Percentiles rank a stretch among this genome's conserved stretches.
Conservation (phyloP, 2,888 invertebrate genomes). For the Pheosia tremula region DNA sequence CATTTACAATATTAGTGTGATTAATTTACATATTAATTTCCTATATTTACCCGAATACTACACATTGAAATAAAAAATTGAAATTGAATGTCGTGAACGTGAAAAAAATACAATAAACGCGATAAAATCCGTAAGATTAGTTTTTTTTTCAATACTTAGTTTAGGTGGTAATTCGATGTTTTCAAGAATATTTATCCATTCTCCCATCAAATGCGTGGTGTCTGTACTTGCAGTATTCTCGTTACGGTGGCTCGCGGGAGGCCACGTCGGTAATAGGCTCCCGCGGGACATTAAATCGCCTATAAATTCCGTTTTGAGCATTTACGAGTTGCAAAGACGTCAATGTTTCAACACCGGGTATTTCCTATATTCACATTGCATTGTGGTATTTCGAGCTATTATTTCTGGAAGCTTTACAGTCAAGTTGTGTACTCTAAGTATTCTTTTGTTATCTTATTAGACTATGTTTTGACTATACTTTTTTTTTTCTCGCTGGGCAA, state of each 20-base stretch:
- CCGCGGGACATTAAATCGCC: slow-evolving; percentile 67
- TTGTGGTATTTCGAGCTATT: slow-evolving; percentile 9
- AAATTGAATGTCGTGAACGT: too few species aligned
- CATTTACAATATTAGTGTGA: too few species aligned
- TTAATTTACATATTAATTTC: too few species aligned
- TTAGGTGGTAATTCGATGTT: too few species aligned
- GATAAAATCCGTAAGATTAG: too few species aligned
- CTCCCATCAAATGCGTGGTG: neutral
- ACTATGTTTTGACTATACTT: too few species aligned
- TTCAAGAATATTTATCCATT: neutral
- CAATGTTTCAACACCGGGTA: slow-evolving; percentile 42
- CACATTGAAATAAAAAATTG: too few species aligned
- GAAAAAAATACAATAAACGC: too few species aligned
- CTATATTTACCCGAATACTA: too few species aligned
- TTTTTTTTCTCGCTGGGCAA: too few species aligned
- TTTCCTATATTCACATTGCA: slow-evolving; percentile 21
- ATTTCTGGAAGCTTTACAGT: neutral
- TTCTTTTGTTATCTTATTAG: too few species aligned
- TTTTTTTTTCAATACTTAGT: too few species aligned
- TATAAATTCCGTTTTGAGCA: slow-evolving; percentile 72
- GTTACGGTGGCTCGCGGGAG: slow-evolving; percentile 40
- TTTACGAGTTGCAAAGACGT: slow-evolving; percentile 33
- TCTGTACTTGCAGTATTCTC: slow-evolving; percentile 29
- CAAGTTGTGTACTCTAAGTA: neutral
- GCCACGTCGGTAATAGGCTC: slow-evolving; percentile 62